Conservation (phyloP, 1,140 invertebrate species). For the Bombus affinis region DNA sequence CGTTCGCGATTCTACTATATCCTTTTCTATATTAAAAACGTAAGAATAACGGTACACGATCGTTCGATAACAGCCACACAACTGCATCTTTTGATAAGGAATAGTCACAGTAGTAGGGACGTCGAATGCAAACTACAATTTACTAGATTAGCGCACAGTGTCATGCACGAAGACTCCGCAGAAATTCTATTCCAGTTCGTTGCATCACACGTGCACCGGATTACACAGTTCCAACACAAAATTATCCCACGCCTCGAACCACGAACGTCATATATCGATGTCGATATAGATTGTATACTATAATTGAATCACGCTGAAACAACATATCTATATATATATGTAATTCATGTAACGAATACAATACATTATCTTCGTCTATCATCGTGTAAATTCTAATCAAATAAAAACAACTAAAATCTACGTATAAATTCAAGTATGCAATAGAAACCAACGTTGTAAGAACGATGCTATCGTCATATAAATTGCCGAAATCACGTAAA, state of each 20-base stretch:
- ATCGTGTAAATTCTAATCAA: not conserved
- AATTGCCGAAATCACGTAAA: no score
- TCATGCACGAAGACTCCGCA: slow-evolving; percentile 1
- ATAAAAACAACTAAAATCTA: not conserved
- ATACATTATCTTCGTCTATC: no score
- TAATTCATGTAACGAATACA: no score
- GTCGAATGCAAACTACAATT: slow-evolving; percentile 1
- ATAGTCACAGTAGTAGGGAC: not conserved
- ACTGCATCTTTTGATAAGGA: not conserved
- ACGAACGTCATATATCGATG: not conserved
- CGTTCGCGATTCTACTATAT: not conserved
- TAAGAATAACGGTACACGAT: not conserved
- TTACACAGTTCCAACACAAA: not conserved
- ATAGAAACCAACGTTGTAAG: not conserved
- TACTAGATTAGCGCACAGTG: slow-evolving; percentile 8
- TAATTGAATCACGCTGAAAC: not conserved
- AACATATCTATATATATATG: no score
- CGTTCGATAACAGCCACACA: not conserved
- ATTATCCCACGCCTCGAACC: not conserved
- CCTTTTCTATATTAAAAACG: not conserved
- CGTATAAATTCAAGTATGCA: not conserved
- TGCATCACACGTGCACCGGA: not conserved
- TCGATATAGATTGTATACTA: no score
- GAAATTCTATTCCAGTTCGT: slow-evolving; percentile 16
- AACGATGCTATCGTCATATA: no score